A percentile compares a stretch with the other conserved stretches of the same genome.
phyloP scores from a whole-genome alignment of 2,888 invertebrate genomes.

The Ditula angustiorana region DNA sequence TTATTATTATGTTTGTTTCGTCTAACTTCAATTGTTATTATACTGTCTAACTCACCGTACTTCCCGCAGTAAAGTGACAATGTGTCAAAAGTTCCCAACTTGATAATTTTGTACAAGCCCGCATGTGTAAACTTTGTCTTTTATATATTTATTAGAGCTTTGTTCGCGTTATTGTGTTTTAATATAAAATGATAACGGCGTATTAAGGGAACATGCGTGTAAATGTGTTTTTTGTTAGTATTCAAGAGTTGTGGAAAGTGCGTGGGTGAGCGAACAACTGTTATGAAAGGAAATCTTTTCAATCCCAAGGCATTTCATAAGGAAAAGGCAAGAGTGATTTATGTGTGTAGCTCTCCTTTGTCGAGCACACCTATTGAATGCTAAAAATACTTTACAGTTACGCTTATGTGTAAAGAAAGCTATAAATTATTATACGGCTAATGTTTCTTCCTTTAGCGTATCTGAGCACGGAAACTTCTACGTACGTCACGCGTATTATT shows the following conservation, averaged over 20 bases:
- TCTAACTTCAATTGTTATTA: slow-evolving; percentile 11
- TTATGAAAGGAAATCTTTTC: slow-evolving; percentile 71
- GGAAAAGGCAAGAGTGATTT: slow-evolving; percentile 71
- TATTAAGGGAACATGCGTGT: slow-evolving; percentile 12
- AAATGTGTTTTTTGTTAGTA: slow-evolving; percentile 54
- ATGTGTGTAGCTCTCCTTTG: slow-evolving; percentile 69
- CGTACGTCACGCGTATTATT: background rate
- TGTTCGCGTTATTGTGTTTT: slow-evolving; percentile 4
- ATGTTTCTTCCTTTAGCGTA: slow-evolving; percentile 28
- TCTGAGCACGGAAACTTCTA: slow-evolving; percentile 21
- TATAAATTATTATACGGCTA: slow-evolving; percentile 37
- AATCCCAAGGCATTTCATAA: slow-evolving; percentile 63
- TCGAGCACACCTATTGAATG: slow-evolving; percentile 63
- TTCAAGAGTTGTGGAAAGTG: slow-evolving; percentile 63
- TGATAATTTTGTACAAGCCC: slow-evolving; percentile 6
- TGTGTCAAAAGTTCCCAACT: slow-evolving; percentile 12
- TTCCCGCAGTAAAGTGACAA: slow-evolving; percentile 6
- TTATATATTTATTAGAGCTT: background rate
- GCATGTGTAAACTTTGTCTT: slow-evolving; percentile 4
- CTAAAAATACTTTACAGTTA: slow-evolving; percentile 42
- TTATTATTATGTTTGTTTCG: slow-evolving; percentile 1
- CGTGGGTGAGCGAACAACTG: slow-evolving; percentile 65
- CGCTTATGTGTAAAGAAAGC: slow-evolving; percentile 34
- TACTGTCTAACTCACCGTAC: slow-evolving; percentile 11
- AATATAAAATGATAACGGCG: slow-evolving; percentile 18